These are phyloP conservation scores for Pimpla rufipes DNA, from an alignment of 2,888 invertebrate genomes.

Conservation along the genomic window DNA sequence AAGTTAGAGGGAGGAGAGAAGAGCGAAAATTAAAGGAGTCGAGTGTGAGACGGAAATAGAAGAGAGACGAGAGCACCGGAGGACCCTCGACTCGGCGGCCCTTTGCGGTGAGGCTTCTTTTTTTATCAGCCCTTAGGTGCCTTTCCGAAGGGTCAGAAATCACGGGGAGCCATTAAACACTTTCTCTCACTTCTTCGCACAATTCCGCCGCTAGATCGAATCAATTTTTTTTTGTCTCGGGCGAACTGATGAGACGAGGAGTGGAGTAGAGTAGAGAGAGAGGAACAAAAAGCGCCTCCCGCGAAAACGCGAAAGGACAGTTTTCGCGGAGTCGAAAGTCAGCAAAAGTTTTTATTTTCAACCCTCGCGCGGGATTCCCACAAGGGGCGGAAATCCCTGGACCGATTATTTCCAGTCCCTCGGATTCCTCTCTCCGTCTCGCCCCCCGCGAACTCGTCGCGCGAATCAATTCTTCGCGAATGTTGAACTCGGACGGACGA, in stretches of 20 bases:
- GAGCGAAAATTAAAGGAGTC: conserved; percentile 45
- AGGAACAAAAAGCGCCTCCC: too few relatives aligned
- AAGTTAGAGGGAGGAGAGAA: conserved; percentile 21
- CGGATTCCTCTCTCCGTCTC: background rate
- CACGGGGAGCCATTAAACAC: conserved; percentile 8
- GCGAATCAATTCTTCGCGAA: conserved; percentile 4
- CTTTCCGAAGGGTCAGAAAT: conserved; percentile 17
- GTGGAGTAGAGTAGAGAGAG: too few relatives aligned
- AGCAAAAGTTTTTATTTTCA: conserved; percentile 16
- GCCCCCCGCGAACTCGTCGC: background rate
- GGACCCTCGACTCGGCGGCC: conserved; percentile 51
- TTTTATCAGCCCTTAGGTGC: conserved; percentile 3
- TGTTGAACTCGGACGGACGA: background rate
- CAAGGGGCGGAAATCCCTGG: background rate
- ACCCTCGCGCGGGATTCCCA: conserved; percentile 5
- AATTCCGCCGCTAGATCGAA: conserved; percentile 1
- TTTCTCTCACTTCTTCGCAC: conserved; percentile 8
- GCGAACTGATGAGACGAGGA: background rate
- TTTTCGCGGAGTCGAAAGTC: background rate
- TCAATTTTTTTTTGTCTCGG: conserved; percentile 3
- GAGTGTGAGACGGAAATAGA: conserved; percentile 38
- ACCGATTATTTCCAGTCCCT: conserved; percentile 13
- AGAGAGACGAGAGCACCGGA: conserved; percentile 37
- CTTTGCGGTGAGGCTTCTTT: conserved; percentile 60
- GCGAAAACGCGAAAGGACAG: background rate